Base-by-base conservation (phyloP, 2,888 invertebrate species). In the Eledona agricola region DNA sequence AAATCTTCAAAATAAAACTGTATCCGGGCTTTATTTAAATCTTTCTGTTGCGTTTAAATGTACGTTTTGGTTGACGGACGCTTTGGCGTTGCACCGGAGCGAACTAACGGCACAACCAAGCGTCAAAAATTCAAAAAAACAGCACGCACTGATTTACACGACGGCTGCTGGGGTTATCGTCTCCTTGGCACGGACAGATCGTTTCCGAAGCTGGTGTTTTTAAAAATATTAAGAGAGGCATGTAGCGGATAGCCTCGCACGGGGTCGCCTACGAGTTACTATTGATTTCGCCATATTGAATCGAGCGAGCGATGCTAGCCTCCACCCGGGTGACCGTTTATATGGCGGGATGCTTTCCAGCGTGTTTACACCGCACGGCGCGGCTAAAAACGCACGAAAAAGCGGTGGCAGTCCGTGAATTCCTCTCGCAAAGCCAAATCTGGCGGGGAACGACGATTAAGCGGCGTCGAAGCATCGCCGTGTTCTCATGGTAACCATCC, bases 331-430 rank as follows among this genome's bases (percentile, higher is more conserved):
- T 57, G 59, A 52, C 62, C 35, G 32, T 61, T 64, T 66, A 66
- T 68, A 66, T 73, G 72, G 73, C 73, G 73, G 73, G 73, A 73
- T 67, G 70, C 67, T 65, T 62, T 46, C 55, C 52, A 64, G 61
- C 65, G 67, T 72, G 69, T 71, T 72, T 72, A 70, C 68, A 65
- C 47, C 45, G 52, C 49, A 40, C 38, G 31, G 42, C 17, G 35
- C 29, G 28, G 11, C 16, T 10, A 23, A 32, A 42, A 42, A 47
- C 15, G 25, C n/a, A 10, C 11, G 11, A 22, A 13, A 42, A 25
- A 15, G n/a, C 45, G 29, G 22, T 34, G 15, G 16, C 29, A 37
- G 43, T 19, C 10, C 7, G 23, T n/a, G 4, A 9, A 31, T 26
- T 26, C n/a, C 6, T 17, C 17, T n/a, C n/a, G n/a, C n/a, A n/a